Evolutionary conservation across 2,888 invertebrate species (phyloP).

Genomic region (Aelia acuminata): DNA sequence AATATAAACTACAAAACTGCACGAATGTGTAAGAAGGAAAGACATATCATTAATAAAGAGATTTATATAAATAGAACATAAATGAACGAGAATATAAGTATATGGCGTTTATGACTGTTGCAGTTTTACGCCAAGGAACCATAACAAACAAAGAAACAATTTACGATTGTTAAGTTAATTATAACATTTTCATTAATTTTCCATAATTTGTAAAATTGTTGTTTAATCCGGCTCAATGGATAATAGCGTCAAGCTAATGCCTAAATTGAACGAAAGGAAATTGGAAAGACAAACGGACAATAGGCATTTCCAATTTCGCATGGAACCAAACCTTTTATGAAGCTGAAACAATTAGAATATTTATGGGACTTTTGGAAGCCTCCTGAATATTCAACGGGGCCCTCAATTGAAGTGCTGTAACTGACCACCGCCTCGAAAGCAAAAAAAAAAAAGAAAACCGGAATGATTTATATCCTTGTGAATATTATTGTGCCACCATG

Average conservation of each 20-base stretch:
- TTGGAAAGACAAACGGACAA: slow-evolving; percentile 20
- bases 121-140: too few species aligned
- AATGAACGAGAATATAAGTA: too few species aligned
- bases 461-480: slow-evolving; percentile 21
- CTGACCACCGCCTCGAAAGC: neutral
- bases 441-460: too few species aligned
- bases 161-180: too few species aligned
- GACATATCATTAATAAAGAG: too few species aligned
- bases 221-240: neutral
- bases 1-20: too few species aligned
- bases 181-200: too few species aligned
- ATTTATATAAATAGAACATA: too few species aligned
- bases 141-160: too few species aligned
- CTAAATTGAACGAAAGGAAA: neutral
- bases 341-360: slow-evolving; percentile 41
- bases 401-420: slow-evolving; percentile 11
- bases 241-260: neutral
- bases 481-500: neutral
- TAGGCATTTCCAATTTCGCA: slow-evolving; percentile 12
- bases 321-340: slow-evolving; percentile 13
- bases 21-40: too few species aligned
- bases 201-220: too few species aligned
- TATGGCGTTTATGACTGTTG: too few species aligned
- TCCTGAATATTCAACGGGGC: neutral
- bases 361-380: slow-evolving; percentile 4